These are phyloP conservation scores for Sebastes minor DNA, from an alignment of 2,797 vertebrate genomes.

Conservation along the genomic window DNA sequence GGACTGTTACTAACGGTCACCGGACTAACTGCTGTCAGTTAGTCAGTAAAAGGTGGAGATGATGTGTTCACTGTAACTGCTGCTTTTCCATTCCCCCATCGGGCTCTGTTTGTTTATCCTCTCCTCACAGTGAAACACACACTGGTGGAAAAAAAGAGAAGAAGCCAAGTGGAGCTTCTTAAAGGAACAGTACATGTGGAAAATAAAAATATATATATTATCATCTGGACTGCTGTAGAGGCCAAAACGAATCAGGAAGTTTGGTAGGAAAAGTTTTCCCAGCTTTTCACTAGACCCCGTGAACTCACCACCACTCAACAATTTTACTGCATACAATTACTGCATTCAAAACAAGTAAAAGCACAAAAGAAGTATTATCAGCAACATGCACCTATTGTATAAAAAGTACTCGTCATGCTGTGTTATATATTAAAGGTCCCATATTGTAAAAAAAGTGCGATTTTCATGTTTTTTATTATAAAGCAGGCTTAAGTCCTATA, in stretches of 20 bases:
- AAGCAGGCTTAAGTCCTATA: no score
- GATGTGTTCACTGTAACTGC: conserved; percentile 34
- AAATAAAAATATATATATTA: fast-evolving
- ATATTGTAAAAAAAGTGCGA: no score
- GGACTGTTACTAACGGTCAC: not conserved
- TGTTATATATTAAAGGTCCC: not conserved
- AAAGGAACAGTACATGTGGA: conserved; percentile 75
- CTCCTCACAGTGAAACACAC: conserved; percentile 77
- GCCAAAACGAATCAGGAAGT: not conserved
- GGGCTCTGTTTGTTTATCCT: conserved; percentile 66
- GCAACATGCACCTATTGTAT: not conserved
- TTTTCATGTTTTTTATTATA: no score
- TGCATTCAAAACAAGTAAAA: not conserved
- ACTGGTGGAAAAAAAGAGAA: conserved; percentile 1
- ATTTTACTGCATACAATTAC: no score
- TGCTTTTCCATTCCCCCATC: not conserved
- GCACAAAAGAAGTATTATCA: not conserved
- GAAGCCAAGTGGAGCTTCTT: conserved; percentile 66
- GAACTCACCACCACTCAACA: conserved; percentile 20
- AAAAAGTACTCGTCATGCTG: not conserved
- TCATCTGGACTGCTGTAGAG: not conserved
- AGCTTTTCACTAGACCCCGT: not conserved
- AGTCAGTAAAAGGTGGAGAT: conserved; percentile 24
- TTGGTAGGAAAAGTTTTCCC: not conserved
- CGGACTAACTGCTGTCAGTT: not conserved